Conservation (phyloP, 37 sponge, comb jelly and placozoan genomes). For the Tethya wilhelma region DNA sequence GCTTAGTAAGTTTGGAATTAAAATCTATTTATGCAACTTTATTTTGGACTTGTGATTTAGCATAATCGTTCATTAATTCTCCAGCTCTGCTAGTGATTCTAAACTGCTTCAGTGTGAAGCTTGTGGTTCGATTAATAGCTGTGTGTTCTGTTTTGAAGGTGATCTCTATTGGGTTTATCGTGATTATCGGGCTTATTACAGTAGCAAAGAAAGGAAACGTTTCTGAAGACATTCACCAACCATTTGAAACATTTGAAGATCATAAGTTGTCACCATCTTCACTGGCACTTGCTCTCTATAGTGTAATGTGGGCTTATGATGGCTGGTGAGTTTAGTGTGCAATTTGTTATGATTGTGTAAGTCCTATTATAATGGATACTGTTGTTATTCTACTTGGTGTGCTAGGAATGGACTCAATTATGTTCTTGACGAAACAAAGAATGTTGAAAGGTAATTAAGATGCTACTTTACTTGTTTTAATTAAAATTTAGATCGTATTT, state of each 20-base stretch:
- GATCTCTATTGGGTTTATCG: constrained; percentile 52
- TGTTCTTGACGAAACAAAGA: constrained; percentile 55
- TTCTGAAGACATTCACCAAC: not conserved
- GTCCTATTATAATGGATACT: not conserved
- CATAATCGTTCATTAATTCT: too few species aligned
- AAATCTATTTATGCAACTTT: too few species aligned
- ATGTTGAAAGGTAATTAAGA: constrained; percentile 38
- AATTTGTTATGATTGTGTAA: too few species aligned
- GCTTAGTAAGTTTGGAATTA: constrained; percentile 12
- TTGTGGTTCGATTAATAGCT: constrained; percentile 24
- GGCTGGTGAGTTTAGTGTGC: constrained; percentile 93
- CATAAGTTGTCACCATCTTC: not conserved
- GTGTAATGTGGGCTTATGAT: constrained; percentile 77
- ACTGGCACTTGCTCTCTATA: constrained; percentile 72
- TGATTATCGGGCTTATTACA: constrained; percentile 27
- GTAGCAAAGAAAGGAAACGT: constrained; percentile 8
- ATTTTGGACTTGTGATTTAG: too few species aligned
- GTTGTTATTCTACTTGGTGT: constrained; percentile 12
- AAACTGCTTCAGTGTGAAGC: constrained; percentile 39
- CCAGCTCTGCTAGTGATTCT: constrained; percentile 42
- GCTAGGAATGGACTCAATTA: constrained; percentile 50
- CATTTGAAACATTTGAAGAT: not conserved
- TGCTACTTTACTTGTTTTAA: not conserved
- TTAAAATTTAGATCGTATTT: not conserved
- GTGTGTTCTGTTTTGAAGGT: constrained; percentile 41